Conservation (phyloP, 2,888 invertebrate genomes). For the Latheticus oryzae region DNA sequence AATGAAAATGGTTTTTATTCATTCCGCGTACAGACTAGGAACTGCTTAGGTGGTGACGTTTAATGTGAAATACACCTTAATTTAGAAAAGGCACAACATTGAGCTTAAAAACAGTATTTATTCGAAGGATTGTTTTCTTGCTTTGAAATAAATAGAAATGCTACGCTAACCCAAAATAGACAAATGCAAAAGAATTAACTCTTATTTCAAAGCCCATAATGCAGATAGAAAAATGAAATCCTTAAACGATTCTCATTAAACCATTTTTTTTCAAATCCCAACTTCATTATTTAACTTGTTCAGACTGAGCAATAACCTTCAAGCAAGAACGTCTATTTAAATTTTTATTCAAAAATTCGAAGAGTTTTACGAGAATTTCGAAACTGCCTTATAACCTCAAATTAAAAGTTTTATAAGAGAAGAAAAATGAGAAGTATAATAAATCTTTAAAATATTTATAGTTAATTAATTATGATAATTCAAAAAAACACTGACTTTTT, state of each 20-base stretch:
- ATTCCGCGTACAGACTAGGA: constrained; percentile 26
- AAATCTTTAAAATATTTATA: constrained; percentile 10
- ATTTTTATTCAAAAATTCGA: constrained; percentile 9
- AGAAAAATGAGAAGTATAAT: background rate
- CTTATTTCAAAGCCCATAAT: too few species aligned
- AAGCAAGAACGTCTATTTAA: constrained; percentile 5
- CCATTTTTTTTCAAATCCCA: constrained; percentile 6
- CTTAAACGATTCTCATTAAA: constrained; percentile 1
- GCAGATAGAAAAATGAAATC: too few species aligned
- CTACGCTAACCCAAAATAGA: too few species aligned
- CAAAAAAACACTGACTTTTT: too few species aligned
- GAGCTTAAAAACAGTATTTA: too few species aligned
- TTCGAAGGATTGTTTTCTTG: too few species aligned
- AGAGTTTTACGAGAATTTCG: constrained; percentile 5
- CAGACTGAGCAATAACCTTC: background rate
- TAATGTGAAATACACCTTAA: constrained; percentile 21
- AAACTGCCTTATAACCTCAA: too few species aligned
- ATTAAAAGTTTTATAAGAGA: too few species aligned
- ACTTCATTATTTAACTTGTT: constrained; percentile 3
- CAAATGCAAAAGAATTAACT: too few species aligned
- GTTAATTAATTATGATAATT: too few species aligned
- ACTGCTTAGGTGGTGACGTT: constrained; percentile 31
- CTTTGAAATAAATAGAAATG: too few species aligned
- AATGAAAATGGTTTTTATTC: constrained; percentile 46
- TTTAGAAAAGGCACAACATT: constrained; percentile 6